Evolutionary conservation across 2,888 invertebrate genomes (phyloP).

Genomic region (Timema podura): DNA sequence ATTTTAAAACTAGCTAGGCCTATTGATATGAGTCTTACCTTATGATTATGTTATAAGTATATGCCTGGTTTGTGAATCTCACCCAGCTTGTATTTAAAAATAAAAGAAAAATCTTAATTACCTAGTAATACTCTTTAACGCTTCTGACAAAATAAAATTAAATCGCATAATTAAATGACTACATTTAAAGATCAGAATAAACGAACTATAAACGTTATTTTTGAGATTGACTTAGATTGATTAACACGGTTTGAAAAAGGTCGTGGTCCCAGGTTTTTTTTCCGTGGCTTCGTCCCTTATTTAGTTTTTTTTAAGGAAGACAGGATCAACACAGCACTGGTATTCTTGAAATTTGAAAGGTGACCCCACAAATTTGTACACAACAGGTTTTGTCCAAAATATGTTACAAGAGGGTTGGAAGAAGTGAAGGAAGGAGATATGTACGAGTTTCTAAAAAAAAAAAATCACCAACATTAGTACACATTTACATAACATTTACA

Average conservation of each 20-base stretch:
- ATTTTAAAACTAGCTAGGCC: conserved; percentile 7
- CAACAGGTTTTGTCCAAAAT: conserved; percentile 20
- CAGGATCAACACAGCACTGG: conserved; percentile 15
- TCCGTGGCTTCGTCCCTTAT: neutral
- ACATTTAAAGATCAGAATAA: conserved; percentile 9
- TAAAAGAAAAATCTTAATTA: too few relatives aligned
- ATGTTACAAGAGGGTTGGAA: conserved; percentile 16
- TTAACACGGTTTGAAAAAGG: neutral
- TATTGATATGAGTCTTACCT: neutral
- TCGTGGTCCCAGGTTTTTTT: neutral
- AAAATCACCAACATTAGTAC: conserved; percentile 22
- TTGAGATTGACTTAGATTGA: neutral
- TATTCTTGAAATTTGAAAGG: neutral
- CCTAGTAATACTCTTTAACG: too few relatives aligned
- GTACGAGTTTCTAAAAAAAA: conserved; percentile 14
- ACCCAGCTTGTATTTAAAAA: neutral
- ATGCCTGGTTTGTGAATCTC: neutral
- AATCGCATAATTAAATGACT: neutral
- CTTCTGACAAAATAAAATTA: too few relatives aligned
- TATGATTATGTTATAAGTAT: too few relatives aligned
- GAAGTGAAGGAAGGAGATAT: conserved; percentile 17
- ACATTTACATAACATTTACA: conserved; percentile 22
- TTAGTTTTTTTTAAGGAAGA: neutral
- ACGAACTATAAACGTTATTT: neutral
- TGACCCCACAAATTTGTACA: conserved; percentile 18